Evolutionary conservation across 2,888 invertebrate genomes (phyloP).

Genomic region (Conops quadrifasciatus): DNA sequence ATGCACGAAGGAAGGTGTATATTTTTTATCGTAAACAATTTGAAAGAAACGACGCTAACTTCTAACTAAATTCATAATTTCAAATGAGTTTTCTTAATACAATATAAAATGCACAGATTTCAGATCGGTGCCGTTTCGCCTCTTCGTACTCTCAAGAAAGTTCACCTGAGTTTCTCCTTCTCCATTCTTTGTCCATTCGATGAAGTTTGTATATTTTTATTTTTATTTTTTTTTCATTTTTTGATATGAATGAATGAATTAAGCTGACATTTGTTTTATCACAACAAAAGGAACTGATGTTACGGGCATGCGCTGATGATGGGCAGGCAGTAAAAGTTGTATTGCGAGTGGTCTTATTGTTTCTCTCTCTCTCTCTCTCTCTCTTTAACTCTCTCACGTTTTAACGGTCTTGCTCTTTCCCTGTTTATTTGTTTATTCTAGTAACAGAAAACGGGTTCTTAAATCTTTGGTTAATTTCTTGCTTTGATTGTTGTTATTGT

Average conservation of each 20-base stretch:
- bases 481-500: neutral
- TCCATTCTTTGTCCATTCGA: neutral
- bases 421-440: neutral
- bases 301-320: neutral
- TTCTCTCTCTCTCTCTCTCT: neutral
- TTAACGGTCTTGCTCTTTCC: neutral
- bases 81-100: too few species aligned
- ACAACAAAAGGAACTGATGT: neutral
- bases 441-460: neutral
- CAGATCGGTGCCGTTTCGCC: too few species aligned
- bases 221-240: neutral
- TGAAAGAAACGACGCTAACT: too few species aligned
- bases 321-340: constrained; percentile 1
- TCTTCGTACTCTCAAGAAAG: too few species aligned
- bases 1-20: too few species aligned
- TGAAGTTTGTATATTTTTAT: neutral
- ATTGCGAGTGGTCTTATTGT: neutral
- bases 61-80: too few species aligned
- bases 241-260: neutral
- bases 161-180: too few species aligned
- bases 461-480: neutral
- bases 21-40: too few species aligned
- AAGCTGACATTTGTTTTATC: neutral
- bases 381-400: neutral
- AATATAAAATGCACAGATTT: too few species aligned